A percentile compares a stretch with the other conserved stretches of the same genome.
Conservation (phyloP, 1,140 invertebrate species). For the Zaprionus taronus region DNA sequence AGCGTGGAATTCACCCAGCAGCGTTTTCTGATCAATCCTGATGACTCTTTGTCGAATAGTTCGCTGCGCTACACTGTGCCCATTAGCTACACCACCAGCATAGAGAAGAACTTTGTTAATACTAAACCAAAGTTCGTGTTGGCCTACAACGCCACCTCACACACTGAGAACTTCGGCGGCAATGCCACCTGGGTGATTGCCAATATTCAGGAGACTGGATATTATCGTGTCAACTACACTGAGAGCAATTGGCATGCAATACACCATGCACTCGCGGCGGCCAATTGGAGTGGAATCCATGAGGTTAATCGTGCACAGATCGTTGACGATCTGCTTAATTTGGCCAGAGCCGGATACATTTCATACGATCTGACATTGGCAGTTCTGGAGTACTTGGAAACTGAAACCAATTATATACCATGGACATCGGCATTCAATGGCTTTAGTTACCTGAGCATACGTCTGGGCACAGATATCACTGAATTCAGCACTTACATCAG, state of each 20-base stretch:
- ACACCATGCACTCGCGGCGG: slow-evolving; percentile 85
- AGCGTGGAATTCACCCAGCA: slow-evolving; percentile 82
- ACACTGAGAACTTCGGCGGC: background rate
- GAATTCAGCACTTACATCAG: slow-evolving; percentile 68
- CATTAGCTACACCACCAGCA: slow-evolving; percentile 86
- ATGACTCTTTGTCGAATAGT: slow-evolving; percentile 42
- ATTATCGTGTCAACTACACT: slow-evolving; percentile 93
- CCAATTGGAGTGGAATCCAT: slow-evolving; percentile 86
- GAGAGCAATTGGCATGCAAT: slow-evolving; percentile 88
- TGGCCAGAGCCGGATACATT: slow-evolving; percentile 85
- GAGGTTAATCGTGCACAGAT: slow-evolving; percentile 91
- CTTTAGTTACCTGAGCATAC: slow-evolving; percentile 81
- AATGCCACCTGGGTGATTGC: slow-evolving; percentile 87
- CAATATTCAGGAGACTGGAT: slow-evolving; percentile 89
- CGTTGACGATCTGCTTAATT: slow-evolving; percentile 91
- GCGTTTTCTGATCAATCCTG: slow-evolving; percentile 85
- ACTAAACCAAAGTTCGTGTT: slow-evolving; percentile 85
- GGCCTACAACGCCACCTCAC: slow-evolving; percentile 18
- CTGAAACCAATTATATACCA: slow-evolving; percentile 88
- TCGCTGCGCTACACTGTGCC: slow-evolving; percentile 87
- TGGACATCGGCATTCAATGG: slow-evolving; percentile 87
- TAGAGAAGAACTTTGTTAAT: slow-evolving; percentile 85
- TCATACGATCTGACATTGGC: slow-evolving; percentile 85
- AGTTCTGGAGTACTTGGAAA: slow-evolving; percentile 86
- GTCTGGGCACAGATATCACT: slow-evolving; percentile 65